phyloP scores from a whole-genome alignment of 2,113 vertebrate species.

The Cyanoramphus novaezelandiae region DNA sequence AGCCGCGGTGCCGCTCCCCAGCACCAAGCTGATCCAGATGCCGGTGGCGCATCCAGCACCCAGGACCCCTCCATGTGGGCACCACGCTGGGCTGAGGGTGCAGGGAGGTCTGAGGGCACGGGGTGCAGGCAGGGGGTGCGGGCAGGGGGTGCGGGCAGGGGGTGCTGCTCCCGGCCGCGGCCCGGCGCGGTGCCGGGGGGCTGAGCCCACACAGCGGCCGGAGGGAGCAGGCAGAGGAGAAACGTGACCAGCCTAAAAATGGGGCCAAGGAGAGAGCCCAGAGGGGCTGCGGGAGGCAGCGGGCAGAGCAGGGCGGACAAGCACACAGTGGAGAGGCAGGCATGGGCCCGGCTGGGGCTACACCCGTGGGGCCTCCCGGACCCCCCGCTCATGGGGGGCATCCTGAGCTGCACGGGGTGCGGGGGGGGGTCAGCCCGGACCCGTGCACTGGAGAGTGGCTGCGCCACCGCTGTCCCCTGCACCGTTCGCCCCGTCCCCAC shows the following conservation, averaged over 20 bases:
- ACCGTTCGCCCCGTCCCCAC: rapidly evolving
- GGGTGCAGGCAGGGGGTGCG: neutral
- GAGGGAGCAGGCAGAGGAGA: neutral
- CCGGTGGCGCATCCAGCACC: neutral
- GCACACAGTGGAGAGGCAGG: neutral
- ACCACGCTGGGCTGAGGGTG: rapidly evolving
- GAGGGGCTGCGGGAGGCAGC: neutral
- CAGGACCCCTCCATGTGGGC: rapidly evolving
- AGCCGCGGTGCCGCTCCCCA: rapidly evolving
- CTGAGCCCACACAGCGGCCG: neutral
- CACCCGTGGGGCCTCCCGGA: neutral
- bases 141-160: neutral
- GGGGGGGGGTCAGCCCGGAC: neutral
- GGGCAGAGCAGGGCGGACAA: neutral
- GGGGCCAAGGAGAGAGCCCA: neutral
- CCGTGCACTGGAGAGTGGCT: rapidly evolving
- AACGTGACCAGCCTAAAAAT: neutral
- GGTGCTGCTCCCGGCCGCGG: neutral
- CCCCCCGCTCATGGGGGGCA: rapidly evolving
- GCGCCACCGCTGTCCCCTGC: rapidly evolving
- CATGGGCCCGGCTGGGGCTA: neutral
- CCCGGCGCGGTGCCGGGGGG: neutral
- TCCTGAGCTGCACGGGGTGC: neutral
- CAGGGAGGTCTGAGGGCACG: neutral
- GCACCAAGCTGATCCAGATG: neutral